phyloP scores from a whole-genome alignment of 2,888 invertebrate genomes.

The Ptychoptera albimana region DNA sequence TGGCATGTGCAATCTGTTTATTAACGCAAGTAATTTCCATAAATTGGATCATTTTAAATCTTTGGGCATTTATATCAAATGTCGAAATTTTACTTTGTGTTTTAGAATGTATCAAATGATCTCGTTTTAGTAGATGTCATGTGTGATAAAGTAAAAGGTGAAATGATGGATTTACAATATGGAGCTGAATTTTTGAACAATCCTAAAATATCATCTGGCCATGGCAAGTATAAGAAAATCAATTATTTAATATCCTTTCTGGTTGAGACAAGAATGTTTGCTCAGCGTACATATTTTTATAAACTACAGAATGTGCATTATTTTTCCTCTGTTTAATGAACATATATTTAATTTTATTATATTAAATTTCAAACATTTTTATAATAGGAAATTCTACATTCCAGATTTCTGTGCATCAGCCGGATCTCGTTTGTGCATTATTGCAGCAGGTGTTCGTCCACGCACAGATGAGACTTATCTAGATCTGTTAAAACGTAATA shows the following conservation, averaged over 20 bases:
- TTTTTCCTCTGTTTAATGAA: slow-evolving; percentile 13
- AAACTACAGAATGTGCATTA: slow-evolving; percentile 30
- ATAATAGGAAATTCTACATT: slow-evolving; percentile 8
- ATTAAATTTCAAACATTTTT: no score
- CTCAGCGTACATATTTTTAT: no score
- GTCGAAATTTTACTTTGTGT: not conserved
- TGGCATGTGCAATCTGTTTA: slow-evolving; percentile 79
- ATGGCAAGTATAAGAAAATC: slow-evolving; percentile 27
- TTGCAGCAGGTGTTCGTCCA: slow-evolving; percentile 85
- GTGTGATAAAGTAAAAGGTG: slow-evolving; percentile 71
- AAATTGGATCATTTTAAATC: not conserved
- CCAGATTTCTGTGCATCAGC: slow-evolving; percentile 59
- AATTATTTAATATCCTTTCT: no score
- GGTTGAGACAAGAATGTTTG: no score
- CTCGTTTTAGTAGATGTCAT: slow-evolving; percentile 67
- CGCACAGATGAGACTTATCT: slow-evolving; percentile 79
- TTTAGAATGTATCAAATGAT: slow-evolving; percentile 60
- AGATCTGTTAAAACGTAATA: slow-evolving; percentile 76
- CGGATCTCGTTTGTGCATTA: slow-evolving; percentile 69
- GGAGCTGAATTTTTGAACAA: slow-evolving; percentile 70
- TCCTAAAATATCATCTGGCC: slow-evolving; percentile 59
- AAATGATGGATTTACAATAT: slow-evolving; percentile 83
- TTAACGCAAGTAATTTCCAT: slow-evolving; percentile 52
- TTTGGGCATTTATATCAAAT: not conserved
- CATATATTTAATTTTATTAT: slow-evolving; percentile 17